Base-by-base conservation (phyloP, 2,888 invertebrate species). In the Spisula subtruncata region DNA sequence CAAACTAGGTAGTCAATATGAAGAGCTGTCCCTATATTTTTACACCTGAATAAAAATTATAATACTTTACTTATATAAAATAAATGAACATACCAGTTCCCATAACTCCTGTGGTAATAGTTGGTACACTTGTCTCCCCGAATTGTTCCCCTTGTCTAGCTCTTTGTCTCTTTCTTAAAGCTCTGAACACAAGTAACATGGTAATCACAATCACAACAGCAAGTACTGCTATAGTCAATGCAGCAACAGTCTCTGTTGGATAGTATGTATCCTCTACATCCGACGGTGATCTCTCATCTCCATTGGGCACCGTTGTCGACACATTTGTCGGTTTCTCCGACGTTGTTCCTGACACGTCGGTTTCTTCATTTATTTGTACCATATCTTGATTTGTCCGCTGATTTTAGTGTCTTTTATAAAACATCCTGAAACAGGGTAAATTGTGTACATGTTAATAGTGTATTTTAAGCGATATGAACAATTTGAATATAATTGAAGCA, bases 51-150 rank as follows among this genome's bases (percentile, higher is more conserved):
- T 14, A 8, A 51, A 12, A 51, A 51, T 10, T 16, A 51, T 16
- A 1, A 51, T 51, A 12, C 12, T 48, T 48, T 48, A 8, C 48
- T 8, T 51, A 12, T 16, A 51, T 16, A 8, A 12, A 51, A 51
- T 51, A 51, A 51, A 75, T 87, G 56, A 32, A 84, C 84, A 54
- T 20, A 94, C 94, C 91, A 85, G 94, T 92, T 79, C 93, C 94
- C 94, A 94, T 93, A 6, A 94, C 91, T 14, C 93, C 94, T 54
- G 94, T 93, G 0, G 94, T 91, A 8, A 94, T 86, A 14, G 93
- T 93, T 16, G 93, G 92, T 54, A 94, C 89, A 54, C 85, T 80
- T 25, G 85, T 85, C 56, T 91, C 90, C 12, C 93, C 92, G 85
- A 93, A 91, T 81, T 92, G 92, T 75, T 92, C 90, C 46, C 94